Base-by-base conservation (phyloP, 1,140 invertebrate genomes). In the Calliopsis andreniformis region DNA sequence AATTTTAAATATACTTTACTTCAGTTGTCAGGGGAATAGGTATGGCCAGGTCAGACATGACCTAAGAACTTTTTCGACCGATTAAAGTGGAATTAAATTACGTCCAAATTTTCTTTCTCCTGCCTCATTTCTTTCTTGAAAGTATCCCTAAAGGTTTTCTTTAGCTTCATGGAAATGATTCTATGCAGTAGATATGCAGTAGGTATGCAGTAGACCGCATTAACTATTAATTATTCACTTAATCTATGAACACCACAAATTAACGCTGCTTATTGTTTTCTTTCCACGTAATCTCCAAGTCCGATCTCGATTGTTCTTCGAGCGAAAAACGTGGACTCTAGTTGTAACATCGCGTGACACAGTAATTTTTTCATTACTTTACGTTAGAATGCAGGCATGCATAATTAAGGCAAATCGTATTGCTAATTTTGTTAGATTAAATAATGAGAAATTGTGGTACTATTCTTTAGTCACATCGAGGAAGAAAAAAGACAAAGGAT, bases 401-500 rank as follows among this genome's bases (percentile, higher is more conserved):
- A 14, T 7, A 12, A 18, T 18, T 20, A 42, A 23, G 45, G 30
- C 14, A 16, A 58, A 5, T 5, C n/a, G 35, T 39, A 4, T 1
- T 16, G 1, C 45, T 12, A 58, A 18, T 43, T 30, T n/a, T 14
- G 20, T 58, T 58, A 42, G 10, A n/a, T 8, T 0, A 1, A 47
- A 12, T 28, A 10, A 30, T 1, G 5, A 1, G 30, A 16, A 18
- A 42, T 18, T 18, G 10, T 35, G 3, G 12, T 43, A 42, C 23
- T 3, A 67, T 25, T 58, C 62, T 68, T 28, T n/a, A 83, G 81
- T 73, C 51, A 51, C 68, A 30, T 55, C 32, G 12, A 42, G 82
- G 3, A 84, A 32, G 18, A 93, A 90, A 53, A 88, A 91, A 82
- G 83, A 79, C 61, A 93, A 91, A 87, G 95, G 93, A 45, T 92